Base-by-base conservation (phyloP, 2,888 invertebrate species). In the Anodontia alba region DNA sequence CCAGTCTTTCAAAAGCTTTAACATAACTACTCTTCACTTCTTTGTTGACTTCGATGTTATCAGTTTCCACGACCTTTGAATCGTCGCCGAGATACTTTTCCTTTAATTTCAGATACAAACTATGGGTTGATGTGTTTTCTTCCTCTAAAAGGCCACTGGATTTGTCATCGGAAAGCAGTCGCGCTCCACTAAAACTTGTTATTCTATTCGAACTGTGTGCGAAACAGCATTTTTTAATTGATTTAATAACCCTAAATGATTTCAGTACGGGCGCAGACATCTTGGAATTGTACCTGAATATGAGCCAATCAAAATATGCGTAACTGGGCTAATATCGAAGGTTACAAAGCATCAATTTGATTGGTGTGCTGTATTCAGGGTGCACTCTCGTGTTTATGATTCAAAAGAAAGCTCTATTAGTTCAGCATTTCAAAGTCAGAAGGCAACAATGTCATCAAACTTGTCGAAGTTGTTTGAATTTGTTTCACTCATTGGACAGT, bases 401-500 rank as follows among this genome's bases (percentile, higher is more conserved):
- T n/a, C n/a, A n/a, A n/a, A n/a, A n/a, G n/a, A n/a, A n/a, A n/a
- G n/a, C n/a, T n/a, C n/a, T n/a, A n/a, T n/a, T n/a, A n/a, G n/a
- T n/a, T n/a, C n/a, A n/a, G n/a, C n/a, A n/a, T n/a, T n/a, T n/a
- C n/a, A n/a, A 8, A 38, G 12, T 38, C 38, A 38, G 38, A 38
- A 38, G 12, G 5, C 38, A 57, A 29, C 7, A 15, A 62, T 62
- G 62, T 31, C 62, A 0, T 81, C 87, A 17, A 83, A 79, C 72
- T 74, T 83, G 29, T 69, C 81, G 7, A 91, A 89, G 74, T 67
- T 91, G 10, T 88, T 92, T 70, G 89, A 91, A 76, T 92, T 89
- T 62, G 89, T 92, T 86, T 86, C 87, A 1, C 81, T 91, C 12
- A 87, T 92, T 49, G 92, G 92, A 38, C 88, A 92, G 68, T 76